These are phyloP conservation scores for Leptinotarsa texana DNA, from an alignment of 1,140 invertebrate species.

Conservation along the genomic window DNA sequence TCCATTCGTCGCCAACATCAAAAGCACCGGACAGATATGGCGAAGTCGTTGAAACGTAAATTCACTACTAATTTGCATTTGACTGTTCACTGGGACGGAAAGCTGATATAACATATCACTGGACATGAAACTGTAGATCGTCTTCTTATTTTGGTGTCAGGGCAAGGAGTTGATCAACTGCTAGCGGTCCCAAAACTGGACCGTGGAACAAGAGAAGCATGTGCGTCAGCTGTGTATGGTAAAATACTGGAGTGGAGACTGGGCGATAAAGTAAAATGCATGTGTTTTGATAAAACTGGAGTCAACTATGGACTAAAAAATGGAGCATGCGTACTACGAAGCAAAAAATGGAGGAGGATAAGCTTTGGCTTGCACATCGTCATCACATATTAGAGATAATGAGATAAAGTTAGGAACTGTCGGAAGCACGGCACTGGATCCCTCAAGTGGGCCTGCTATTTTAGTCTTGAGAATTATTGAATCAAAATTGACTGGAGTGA, in stretches of 20 bases:
- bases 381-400: too few species aligned
- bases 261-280: constrained; percentile 32
- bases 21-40: constrained; percentile 28
- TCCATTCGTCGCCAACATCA: constrained; percentile 29
- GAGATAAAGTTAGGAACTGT: too few species aligned
- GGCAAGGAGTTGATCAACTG: constrained; percentile 40
- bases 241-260: constrained; percentile 38
- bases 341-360: too few species aligned
- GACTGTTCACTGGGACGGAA: constrained; percentile 33
- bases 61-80: too few species aligned
- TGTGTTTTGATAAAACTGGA: constrained; percentile 45
- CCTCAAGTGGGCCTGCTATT: too few species aligned
- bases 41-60: constrained; percentile 34
- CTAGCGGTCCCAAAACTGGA: constrained; percentile 44
- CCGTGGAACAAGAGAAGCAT: constrained; percentile 41
- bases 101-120: constrained; percentile 39
- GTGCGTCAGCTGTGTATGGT: constrained; percentile 43
- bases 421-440: too few species aligned
- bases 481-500: too few species aligned
- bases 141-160: constrained; percentile 47
- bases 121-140: constrained; percentile 46
- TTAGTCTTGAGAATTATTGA: too few species aligned
- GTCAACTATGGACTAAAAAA: constrained; percentile 35
- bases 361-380: too few species aligned
- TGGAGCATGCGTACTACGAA: too few species aligned